Conservation (phyloP, 2,888 invertebrate species). For the Melieria omissa region DNA sequence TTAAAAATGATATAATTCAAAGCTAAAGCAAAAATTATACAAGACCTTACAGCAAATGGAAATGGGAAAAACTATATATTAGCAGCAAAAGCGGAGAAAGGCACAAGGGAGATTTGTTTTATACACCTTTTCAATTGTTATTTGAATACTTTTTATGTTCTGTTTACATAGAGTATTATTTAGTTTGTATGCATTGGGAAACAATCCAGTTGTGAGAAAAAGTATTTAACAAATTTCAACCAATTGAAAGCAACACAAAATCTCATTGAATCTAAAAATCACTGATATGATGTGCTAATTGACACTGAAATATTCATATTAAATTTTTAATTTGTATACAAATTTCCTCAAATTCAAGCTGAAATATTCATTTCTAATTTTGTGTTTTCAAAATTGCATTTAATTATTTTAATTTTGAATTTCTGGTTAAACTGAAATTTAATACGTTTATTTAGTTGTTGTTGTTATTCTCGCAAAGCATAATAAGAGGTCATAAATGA, state of each 20-base stretch:
- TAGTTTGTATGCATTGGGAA: not conserved
- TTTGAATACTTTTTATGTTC: not conserved
- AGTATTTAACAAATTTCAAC: not conserved
- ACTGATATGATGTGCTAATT: too few species aligned
- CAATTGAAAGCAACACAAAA: not conserved
- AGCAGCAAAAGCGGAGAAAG: conserved; percentile 49
- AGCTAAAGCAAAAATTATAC: conserved; percentile 31
- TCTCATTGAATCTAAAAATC: too few species aligned
- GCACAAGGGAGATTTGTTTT: conserved; percentile 53
- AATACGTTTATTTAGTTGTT: too few species aligned
- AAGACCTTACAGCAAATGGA: not conserved
- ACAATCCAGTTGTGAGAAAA: not conserved
- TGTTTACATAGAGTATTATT: not conserved
- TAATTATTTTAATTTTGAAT: too few species aligned
- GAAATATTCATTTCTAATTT: too few species aligned
- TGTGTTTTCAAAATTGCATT: too few species aligned
- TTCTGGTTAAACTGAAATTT: too few species aligned
- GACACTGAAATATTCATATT: too few species aligned
- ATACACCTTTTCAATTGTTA: not conserved
- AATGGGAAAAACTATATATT: not conserved
- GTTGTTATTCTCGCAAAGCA: too few species aligned
- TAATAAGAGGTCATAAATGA: too few species aligned
- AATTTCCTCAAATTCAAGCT: too few species aligned
- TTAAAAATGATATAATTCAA: conserved; percentile 22
- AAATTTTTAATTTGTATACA: too few species aligned